A percentile compares a stretch with the other conserved stretches of the same genome.
phyloP scores from a whole-genome alignment of 1,140 invertebrate genomes.

The Cylas formicarius region DNA sequence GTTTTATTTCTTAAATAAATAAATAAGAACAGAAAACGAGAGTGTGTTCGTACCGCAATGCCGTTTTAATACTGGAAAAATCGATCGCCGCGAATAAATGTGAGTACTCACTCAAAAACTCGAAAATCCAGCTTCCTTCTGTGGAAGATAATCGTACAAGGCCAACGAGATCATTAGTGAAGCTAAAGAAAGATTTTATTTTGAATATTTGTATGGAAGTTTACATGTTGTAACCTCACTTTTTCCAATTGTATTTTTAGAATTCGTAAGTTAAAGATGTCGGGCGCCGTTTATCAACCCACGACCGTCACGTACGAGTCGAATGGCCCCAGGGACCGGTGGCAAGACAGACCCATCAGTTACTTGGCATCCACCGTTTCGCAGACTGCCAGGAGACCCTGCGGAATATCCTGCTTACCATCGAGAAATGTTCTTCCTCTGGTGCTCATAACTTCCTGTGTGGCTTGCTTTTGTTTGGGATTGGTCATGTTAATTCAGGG shows the following conservation, averaged over 20 bases:
- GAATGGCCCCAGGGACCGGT: constrained; percentile 41
- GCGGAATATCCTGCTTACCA: constrained; percentile 28
- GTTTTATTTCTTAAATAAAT: too few relatives aligned
- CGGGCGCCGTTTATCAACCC: constrained; percentile 60
- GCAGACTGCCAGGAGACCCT: constrained; percentile 45
- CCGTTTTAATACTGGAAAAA: too few relatives aligned
- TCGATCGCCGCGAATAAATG: too few relatives aligned
- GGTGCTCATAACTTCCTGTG: constrained; percentile 30
- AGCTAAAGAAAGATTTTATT: too few relatives aligned
- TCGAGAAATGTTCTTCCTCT: constrained; percentile 30
- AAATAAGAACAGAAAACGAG: too few relatives aligned
- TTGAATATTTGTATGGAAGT: too few relatives aligned
- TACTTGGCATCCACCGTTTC: constrained; percentile 50
- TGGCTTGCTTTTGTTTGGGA: constrained; percentile 30
- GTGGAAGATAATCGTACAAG: too few relatives aligned
- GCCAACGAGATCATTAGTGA: too few relatives aligned
- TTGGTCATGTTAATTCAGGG: constrained; percentile 35
- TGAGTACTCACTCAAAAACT: too few relatives aligned
- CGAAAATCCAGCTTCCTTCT: too few relatives aligned
- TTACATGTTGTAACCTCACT: too few relatives aligned
- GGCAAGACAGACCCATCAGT: constrained; percentile 47
- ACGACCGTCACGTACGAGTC: constrained; percentile 62
- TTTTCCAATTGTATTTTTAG: constrained; percentile 6
- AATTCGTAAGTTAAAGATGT: constrained; percentile 24
- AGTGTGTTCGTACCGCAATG: too few relatives aligned